phyloP scores from a whole-genome alignment of 2,113 vertebrate species.

The Hemichromis elongatus region DNA sequence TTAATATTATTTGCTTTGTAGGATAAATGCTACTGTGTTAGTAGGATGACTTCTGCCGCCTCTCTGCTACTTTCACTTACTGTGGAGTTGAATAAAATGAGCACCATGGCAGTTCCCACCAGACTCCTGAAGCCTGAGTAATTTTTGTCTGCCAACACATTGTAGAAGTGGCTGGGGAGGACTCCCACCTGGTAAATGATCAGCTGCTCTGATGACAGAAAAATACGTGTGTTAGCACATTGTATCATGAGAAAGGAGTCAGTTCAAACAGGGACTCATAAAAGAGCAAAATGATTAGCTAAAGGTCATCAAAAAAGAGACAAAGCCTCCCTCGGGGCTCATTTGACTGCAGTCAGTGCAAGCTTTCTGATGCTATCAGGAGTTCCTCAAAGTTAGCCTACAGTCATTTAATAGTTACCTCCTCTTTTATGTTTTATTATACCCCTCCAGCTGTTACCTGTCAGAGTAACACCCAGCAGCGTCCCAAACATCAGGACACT shows the following conservation, averaged over 20 bases:
- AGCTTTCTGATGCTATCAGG: neutral
- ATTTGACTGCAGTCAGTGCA: neutral
- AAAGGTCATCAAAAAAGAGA: slow-evolving; percentile 1
- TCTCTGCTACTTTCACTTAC: slow-evolving; percentile 70
- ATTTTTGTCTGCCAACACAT: slow-evolving; percentile 83
- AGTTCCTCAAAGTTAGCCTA: neutral
- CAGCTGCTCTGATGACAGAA: slow-evolving; percentile 81
- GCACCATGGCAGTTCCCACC: slow-evolving; percentile 73
- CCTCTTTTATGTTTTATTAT: neutral
- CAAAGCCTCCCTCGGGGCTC: neutral
- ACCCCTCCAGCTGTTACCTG: slow-evolving; percentile 70
- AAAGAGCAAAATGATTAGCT: neutral
- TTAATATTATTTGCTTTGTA: neutral
- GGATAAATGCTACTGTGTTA: neutral
- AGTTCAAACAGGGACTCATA: neutral
- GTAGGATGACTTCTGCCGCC: neutral
- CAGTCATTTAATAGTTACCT: neutral
- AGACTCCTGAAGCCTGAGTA: slow-evolving; percentile 77
- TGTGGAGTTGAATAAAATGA: slow-evolving; percentile 85
- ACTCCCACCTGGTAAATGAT: slow-evolving; percentile 93
- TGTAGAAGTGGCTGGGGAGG: slow-evolving; percentile 92
- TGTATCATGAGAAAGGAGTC: neutral
- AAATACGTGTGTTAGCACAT: neutral
- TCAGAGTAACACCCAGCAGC: slow-evolving; percentile 80
- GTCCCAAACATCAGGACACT: slow-evolving; percentile 88